Evolutionary conservation across 2,888 invertebrate genomes (phyloP), one percentile per base, ranked within the genome.

Genomic region (Heliconius erato): DNA sequence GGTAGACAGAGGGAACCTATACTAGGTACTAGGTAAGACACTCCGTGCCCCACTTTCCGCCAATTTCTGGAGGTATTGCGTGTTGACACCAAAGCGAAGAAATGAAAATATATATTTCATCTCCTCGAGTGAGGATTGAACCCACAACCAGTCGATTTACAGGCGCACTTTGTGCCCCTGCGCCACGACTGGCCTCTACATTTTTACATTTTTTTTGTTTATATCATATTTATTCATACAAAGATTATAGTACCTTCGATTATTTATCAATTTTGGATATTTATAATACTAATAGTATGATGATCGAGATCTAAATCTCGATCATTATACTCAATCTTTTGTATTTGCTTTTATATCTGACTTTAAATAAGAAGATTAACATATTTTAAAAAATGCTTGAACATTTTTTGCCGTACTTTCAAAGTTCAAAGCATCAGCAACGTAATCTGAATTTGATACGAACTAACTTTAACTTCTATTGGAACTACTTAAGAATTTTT

Each of bases 381-480:
- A 78, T 78, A 78, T 65, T 67, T 65, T 49, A 67, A 23, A 67
- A 78, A 67, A 77, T 11, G 14, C 59, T 67, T 26, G 19, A 67
- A 63, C 5, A 28, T 67, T 67, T 78, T 78, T 78, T 63, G 63
- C 76, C 63, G 35, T 63, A 76, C 35, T 76, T 76, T 63, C 63
- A 63, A 76, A 78, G 65, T 78, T 78, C 78, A 78, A 19, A 44
- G 65, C 78, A 67, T 67, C 65, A 67, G 65, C 44, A 67, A 67
- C 78, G 67, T 78, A 78, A 78, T 78, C 78, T 78, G 67, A 78
- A 67, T 78, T 67, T 78, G 67, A 78, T 78, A 78, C 78, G 78
- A 65, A 67, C 78, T 67, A 67, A 78, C 44, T 67, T 76, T 67
- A 78, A 65, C 19, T 65, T 65, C 40, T 26, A 78, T 78, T 78